phyloP scores from a whole-genome alignment of 1,140 invertebrate species.

The Papilio helenus region DNA sequence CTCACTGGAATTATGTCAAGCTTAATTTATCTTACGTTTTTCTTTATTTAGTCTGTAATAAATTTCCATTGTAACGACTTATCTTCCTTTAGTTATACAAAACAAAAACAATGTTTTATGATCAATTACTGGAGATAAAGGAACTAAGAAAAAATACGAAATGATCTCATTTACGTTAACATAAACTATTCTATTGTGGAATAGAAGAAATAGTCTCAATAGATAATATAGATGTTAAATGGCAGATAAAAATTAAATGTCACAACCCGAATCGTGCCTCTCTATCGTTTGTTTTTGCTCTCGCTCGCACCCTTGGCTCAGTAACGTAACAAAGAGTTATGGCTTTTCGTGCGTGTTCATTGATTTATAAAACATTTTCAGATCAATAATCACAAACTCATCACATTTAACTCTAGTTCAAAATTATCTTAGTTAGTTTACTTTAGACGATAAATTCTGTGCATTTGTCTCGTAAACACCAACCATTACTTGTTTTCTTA shows the following conservation, averaged over 20 bases:
- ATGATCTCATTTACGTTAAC: background rate
- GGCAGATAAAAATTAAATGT: no score
- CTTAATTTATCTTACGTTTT: conserved; percentile 31
- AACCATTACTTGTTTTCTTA: conserved; percentile 25
- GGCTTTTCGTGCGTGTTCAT: no score
- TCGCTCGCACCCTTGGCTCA: no score
- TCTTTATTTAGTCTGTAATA: conserved; percentile 29
- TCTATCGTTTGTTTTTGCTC: no score
- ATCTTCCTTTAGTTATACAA: conserved; percentile 7
- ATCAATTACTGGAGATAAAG: background rate
- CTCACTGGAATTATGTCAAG: conserved; percentile 36
- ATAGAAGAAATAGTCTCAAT: background rate
- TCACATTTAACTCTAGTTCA: no score
- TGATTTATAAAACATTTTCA: no score
- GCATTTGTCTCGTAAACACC: conserved; percentile 28
- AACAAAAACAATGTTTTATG: conserved; percentile 26
- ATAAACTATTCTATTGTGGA: background rate
- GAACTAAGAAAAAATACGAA: background rate
- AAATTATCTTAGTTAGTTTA: background rate
- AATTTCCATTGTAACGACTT: conserved; percentile 30
- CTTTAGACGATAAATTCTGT: background rate
- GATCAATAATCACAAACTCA: no score
- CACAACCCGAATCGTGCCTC: no score
- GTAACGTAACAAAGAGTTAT: no score
- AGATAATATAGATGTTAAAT: background rate